Evolutionary conservation across 2,888 invertebrate genomes (phyloP), one percentile per base, ranked within the genome.

Genomic region (Lithodes maja): DNA sequence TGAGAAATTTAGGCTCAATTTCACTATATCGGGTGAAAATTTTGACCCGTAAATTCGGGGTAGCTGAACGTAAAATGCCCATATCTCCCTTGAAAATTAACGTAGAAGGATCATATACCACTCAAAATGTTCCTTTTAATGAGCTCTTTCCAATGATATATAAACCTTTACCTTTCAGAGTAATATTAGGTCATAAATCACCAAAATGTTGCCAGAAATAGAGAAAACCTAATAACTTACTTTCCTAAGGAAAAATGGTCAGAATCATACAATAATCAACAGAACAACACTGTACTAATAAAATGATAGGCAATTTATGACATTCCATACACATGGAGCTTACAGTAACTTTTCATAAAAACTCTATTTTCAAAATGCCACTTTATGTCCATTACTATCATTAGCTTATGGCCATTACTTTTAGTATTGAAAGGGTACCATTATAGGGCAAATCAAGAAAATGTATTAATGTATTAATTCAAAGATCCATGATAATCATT

Each of bases 111-210:
- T 81, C 1, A 81, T 55, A n/a, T 81, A 80, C 53, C 80, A 52
- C 54, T 80, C 53, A 50, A 80, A 80, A 80, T 80, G 80, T 80
- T 79, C 79, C n/a, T 81, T 81, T 55, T 55, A 81, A 81, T 81
- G 2, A 81, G 1, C 17, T 55, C 61, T 81, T 81, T 33, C 33
- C 33, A 12, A 5, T 53, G 50, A n/a, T 33, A n/a, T 55, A 15
- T 17, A n/a, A 81, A 55, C 17, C 54, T 49, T 77, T 49, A 5
- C 3, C 3, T 2, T 49, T 77, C 5, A 7, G 5, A 3, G 12
- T 1, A 7, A 49, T 77, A 77, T 50, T 12, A 61, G 61, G 12
- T 61, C 61, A 61, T 7, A 61, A 61, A 61, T 7, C 7, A 12
- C 12, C 61, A 55, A 55, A 81, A 81, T 54, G 17, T 3, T 81